phyloP scores from a whole-genome alignment of 2,113 vertebrate species.

The Nanorana parkeri region DNA sequence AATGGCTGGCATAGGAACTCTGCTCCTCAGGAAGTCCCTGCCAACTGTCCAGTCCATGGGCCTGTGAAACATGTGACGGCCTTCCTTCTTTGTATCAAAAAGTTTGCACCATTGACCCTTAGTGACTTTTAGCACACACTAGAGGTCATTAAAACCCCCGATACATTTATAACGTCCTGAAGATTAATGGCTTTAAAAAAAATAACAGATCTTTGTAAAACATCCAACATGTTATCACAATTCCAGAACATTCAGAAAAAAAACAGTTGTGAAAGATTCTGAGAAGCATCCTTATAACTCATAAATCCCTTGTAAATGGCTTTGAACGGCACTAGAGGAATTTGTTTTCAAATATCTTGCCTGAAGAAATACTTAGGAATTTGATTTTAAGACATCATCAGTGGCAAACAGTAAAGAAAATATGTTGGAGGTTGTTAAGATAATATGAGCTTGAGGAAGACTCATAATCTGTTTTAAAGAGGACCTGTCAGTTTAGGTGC shows the following conservation, averaged over 20 bases:
- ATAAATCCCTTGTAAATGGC: background rate
- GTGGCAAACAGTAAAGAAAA: background rate
- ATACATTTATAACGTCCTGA: background rate
- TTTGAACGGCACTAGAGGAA: background rate
- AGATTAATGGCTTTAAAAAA: background rate
- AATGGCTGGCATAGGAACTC: too few relatives aligned
- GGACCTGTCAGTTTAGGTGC: too few relatives aligned
- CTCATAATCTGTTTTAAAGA: too few relatives aligned
- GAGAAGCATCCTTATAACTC: background rate
- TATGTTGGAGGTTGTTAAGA: background rate
- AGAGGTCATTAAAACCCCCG: too few relatives aligned
- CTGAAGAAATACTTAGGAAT: background rate
- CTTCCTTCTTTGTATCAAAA: too few relatives aligned
- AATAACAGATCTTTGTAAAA: background rate
- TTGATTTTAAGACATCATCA: background rate
- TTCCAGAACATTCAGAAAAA: background rate
- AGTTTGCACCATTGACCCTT: too few relatives aligned
- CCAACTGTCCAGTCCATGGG: too few relatives aligned
- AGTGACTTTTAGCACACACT: too few relatives aligned
- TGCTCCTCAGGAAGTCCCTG: too few relatives aligned
- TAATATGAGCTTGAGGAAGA: too few relatives aligned
- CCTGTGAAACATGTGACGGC: too few relatives aligned
- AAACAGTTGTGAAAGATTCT: background rate
- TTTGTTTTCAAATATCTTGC: background rate
- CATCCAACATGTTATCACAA: background rate